Conservation (phyloP, 2,888 invertebrate genomes). For the Cheilosia vernalis region DNA sequence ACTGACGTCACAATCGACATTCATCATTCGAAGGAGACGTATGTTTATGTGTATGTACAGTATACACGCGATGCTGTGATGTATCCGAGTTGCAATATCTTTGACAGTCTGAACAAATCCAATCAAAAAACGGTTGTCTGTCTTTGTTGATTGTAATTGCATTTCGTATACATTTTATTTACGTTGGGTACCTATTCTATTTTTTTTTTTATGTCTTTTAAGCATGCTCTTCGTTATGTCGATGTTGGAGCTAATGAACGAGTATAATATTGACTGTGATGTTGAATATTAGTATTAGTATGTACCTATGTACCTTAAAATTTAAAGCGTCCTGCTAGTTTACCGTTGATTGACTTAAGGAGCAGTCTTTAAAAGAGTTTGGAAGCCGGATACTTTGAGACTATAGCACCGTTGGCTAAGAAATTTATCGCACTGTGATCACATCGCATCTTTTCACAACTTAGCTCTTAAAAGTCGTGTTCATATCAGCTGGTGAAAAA, state of each 20-base stretch:
- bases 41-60: slow-evolving; percentile 22
- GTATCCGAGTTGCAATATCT: slow-evolving; percentile 41
- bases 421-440: no score
- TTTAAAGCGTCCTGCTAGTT: no score
- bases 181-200: neutral
- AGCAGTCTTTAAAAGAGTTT: no score
- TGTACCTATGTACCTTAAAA: neutral
- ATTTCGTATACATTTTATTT: slow-evolving; percentile 30
- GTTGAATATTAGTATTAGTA: neutral
- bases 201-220: neutral
- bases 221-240: neutral
- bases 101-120: slow-evolving; percentile 57
- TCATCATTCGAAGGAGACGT: slow-evolving; percentile 58
- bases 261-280: neutral
- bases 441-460: no score
- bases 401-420: no score
- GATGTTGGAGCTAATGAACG: neutral
- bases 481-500: no score
- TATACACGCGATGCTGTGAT: slow-evolving; percentile 14
- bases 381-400: no score
- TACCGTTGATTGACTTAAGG: no score
- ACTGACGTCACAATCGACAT: slow-evolving; percentile 75
- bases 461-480: no score
- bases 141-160: slow-evolving; percentile 54
- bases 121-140: slow-evolving; percentile 60